Base-by-base conservation (phyloP, 2,113 vertebrate genomes). In the Micromys minutus region DNA sequence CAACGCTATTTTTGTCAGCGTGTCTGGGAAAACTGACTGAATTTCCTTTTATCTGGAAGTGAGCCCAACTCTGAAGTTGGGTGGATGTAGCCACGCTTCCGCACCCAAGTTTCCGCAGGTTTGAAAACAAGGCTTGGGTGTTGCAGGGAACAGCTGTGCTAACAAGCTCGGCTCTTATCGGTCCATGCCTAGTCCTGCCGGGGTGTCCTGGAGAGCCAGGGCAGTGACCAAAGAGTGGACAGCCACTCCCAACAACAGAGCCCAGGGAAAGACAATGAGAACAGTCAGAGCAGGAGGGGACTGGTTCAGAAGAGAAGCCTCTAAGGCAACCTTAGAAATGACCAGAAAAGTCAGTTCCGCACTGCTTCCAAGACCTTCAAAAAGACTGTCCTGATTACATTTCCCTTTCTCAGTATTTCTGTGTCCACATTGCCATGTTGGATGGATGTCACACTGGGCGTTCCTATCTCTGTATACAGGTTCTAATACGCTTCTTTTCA, bases 41-140 rank as follows among this genome's bases (percentile, higher is more conserved):
- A 97, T 98, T 98, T 97, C 97, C 97, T 98, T 96, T 96, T 17
- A 93, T 97, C 94, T 98, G 97, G 97, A 97, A 96, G 72, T 77
- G 42, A 95, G 97, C 96, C 97, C 95, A 92, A 96, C 93, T 93
- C 94, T 94, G 97, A 89, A 95, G 96, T 87, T 95, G 97, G 97
- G 97, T 97, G 97, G 97, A 97, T 95, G 13, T 31, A 95, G 94
- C 91, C 95, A 93, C 93, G 57, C 94, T 97, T 98, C 97, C 97
- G 88, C 96, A 91, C 96, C 94, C 96, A 96, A 94, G 89, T 97
- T 97, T 97, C 97, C 97, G 89, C 47, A 26, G 86, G 91, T 89
- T 95, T 94, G 97, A 97, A 97, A 98, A 98, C 97, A 97, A 97
- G 90, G 36, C 94, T 52, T 94, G 97, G 94, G 96, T 98, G 96